These are phyloP conservation scores for Pseudochirops cupreus DNA, from an alignment of 2,797 vertebrate genomes.

Conservation along the genomic window DNA sequence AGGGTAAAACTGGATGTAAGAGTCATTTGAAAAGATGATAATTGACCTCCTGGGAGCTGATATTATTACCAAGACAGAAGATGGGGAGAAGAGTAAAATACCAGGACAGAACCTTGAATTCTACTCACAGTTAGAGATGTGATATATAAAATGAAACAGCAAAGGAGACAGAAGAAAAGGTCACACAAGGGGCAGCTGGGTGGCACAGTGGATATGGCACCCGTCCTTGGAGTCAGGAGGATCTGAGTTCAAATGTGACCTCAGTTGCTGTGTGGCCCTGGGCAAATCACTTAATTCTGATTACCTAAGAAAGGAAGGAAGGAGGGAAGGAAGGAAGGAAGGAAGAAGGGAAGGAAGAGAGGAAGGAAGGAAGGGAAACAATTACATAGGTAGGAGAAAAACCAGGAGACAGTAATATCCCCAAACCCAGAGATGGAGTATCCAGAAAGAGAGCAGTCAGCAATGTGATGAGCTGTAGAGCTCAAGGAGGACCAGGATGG, in stretches of 20 bases:
- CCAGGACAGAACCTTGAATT: background rate
- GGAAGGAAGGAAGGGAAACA: too few relatives aligned
- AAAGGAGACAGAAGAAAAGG: background rate
- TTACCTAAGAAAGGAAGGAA: background rate
- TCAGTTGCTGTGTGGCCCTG: background rate
- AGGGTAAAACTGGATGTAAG: background rate
- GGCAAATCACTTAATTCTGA: background rate
- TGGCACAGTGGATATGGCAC: background rate
- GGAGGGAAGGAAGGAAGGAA: too few relatives aligned
- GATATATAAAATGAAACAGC: background rate
- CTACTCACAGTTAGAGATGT: background rate
- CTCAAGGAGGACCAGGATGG: background rate
- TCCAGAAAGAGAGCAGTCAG: background rate
- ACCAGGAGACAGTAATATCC: background rate
- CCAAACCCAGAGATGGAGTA: background rate
- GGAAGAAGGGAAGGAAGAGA: background rate
- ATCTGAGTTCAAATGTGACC: background rate
- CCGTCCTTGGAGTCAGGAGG: background rate
- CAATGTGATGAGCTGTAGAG: background rate
- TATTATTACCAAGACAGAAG: background rate
- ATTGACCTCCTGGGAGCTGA: background rate
- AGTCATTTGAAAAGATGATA: background rate
- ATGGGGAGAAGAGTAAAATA: background rate
- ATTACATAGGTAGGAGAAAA: background rate
- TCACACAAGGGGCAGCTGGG: background rate